Percentiles rank a stretch among this genome's conserved stretches.
phyloP scores from a whole-genome alignment of 92 coral and sea anemone species.

The Paragorgia papillata region DNA sequence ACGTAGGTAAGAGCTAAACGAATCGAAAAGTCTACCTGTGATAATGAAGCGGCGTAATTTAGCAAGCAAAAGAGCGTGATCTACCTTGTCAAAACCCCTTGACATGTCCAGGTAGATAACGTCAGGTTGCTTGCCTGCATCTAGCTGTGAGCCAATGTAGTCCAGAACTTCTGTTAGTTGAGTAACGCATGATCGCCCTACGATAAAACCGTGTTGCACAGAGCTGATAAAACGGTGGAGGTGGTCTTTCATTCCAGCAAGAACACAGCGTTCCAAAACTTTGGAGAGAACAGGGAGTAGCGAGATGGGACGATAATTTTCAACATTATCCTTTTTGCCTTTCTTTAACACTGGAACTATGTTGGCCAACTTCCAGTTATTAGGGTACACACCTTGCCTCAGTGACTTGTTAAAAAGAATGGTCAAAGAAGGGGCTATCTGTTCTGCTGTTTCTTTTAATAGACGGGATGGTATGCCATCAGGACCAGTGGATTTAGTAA shows the following conservation, averaged over 20 bases:
- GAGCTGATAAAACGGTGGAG: no score
- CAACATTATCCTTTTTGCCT: no score
- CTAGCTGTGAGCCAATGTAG: constrained; percentile 38
- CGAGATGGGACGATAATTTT: no score
- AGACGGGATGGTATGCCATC: constrained; percentile 28
- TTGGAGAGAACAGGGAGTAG: no score
- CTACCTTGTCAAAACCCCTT: constrained; percentile 45
- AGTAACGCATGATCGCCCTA: constrained; percentile 42
- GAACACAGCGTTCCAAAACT: no score
- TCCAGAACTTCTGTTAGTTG: constrained; percentile 44
- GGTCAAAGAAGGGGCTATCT: constrained; percentile 35
- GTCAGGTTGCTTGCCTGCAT: constrained; percentile 45
- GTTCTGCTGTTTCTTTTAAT: constrained; percentile 15
- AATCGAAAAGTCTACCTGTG: background rate
- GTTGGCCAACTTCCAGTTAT: no score
- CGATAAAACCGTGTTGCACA: constrained; percentile 11
- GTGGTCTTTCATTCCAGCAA: no score
- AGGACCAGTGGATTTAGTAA: constrained; percentile 25
- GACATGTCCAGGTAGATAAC: constrained; percentile 43
- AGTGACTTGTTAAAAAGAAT: no score
- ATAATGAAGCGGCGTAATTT: constrained; percentile 16
- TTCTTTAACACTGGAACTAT: no score
- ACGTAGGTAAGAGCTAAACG: no score
- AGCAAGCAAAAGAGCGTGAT: constrained; percentile 25
- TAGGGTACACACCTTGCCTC: no score